Base-by-base conservation (phyloP, 2,888 invertebrate genomes). In the Mesodorylaimus sp. region DNA sequence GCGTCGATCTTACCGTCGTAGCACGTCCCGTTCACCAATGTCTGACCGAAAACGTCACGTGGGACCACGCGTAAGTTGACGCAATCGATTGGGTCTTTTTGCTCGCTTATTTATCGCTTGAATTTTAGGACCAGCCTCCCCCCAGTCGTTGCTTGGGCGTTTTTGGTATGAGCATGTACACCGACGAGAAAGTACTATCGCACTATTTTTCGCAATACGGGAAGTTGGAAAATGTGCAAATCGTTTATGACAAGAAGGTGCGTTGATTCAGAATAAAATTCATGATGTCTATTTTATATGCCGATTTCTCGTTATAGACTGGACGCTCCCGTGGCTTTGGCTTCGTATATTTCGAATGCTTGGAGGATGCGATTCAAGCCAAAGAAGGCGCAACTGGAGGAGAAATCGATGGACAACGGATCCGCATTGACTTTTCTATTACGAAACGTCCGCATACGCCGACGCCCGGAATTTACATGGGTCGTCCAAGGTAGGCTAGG, bases 221-320 rank as follows among this genome's bases (percentile, higher is more conserved):
- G 1, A 80, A 81, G 0, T 80, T 95, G 28, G 87, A 91, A 65
- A 79, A 85, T 65, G 81, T 86, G 25, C 85, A 89, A 73, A 80
- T 95, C 55, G 88, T 95, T 47, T 84, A 88, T 61, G 93, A 95
- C 71, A 86, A 87, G 44, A 89, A 89, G 78, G 83, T 83, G 68
- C 70, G 52, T 44, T n/a, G n/a, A n/a, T n/a, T n/a, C n/a, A n/a
- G n/a, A n/a, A n/a, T n/a, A n/a, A n/a, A n/a, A n/a, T n/a, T n/a
- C 16, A 32, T 32, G n/a, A n/a, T 32, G 16, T 32, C 10, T 32
- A 13, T 32, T 32, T 32, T 16, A 16, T 32, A 32, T 13, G 32
- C 10, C 16, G 10, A 13, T 36, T 51, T 2, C 23, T 36, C 5
- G 2, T 47, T 54, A 16, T 38, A 54, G 54, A 58, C 60, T 3